These are phyloP conservation scores for Varecia variegata DNA, from an alignment of 2,797 vertebrate genomes.

Conservation along the genomic window DNA sequence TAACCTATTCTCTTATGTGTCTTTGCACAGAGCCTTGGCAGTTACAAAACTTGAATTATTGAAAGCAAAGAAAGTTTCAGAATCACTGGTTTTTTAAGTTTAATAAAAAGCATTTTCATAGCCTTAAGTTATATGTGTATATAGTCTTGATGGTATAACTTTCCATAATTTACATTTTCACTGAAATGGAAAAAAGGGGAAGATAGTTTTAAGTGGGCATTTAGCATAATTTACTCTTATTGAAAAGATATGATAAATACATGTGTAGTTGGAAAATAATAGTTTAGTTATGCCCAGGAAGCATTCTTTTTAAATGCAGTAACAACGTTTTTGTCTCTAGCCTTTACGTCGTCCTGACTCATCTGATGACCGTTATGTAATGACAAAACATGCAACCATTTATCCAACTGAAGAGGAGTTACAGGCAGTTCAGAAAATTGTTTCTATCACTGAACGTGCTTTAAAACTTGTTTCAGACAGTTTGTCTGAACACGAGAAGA, in stretches of 20 bases:
- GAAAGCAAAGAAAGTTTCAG: slow-evolving; percentile 11
- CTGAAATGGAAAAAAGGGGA: neutral
- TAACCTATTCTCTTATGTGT: slow-evolving; percentile 9
- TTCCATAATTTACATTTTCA: slow-evolving; percentile 27
- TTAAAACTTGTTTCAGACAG: slow-evolving; percentile 97
- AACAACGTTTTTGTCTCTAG: slow-evolving; percentile 80
- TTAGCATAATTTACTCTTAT: neutral
- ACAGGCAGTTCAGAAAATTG: slow-evolving; percentile 98
- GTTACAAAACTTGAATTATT: slow-evolving; percentile 16
- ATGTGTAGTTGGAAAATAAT: neutral
- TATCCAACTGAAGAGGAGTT: slow-evolving; percentile 98
- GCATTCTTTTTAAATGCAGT: neutral
- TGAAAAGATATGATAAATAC: neutral
- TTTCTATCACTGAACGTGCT: slow-evolving; percentile 97
- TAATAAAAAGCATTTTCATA: neutral
- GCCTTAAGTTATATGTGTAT: neutral
- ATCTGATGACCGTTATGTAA: slow-evolving; percentile 97
- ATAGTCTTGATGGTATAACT: neutral
- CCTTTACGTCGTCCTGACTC: slow-evolving; percentile 96
- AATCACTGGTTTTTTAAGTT: slow-evolving; percentile 40
- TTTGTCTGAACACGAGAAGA: slow-evolving; percentile 94
- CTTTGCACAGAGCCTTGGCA: neutral
- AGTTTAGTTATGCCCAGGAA: slow-evolving; percentile 9
- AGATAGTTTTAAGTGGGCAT: slow-evolving; percentile 6
- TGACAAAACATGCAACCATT: slow-evolving; percentile 98